Evolutionary conservation across 2,888 invertebrate species (phyloP).

Genomic region (Phaedon cochleariae): DNA sequence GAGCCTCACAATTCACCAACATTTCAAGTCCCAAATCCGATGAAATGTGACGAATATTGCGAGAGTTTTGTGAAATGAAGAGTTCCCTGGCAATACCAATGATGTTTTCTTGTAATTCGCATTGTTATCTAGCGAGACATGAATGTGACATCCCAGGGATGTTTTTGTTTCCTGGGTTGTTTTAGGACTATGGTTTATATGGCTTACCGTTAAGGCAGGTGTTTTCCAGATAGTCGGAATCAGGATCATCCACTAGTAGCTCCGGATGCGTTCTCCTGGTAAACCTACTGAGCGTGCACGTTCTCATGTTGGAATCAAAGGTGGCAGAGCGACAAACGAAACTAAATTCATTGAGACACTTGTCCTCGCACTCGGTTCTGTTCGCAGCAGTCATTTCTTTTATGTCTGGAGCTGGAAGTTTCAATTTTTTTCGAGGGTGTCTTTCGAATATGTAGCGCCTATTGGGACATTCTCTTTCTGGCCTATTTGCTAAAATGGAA

Average conservation of each 20-base stretch:
- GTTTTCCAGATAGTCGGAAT: constrained; percentile 90
- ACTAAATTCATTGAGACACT: constrained; percentile 87
- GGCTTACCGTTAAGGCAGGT: constrained; percentile 85
- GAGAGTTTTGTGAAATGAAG: too few relatives aligned
- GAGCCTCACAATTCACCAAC: too few relatives aligned
- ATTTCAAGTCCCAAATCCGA: too few relatives aligned
- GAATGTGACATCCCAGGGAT: too few relatives aligned
- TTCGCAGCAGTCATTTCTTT: constrained; percentile 88
- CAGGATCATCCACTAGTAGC: constrained; percentile 83
- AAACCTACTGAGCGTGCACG: constrained; percentile 82
- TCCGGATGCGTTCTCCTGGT: constrained; percentile 88
- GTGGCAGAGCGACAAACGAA: constrained; percentile 90
- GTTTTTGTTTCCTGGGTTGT: too few relatives aligned
- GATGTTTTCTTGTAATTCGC: too few relatives aligned
- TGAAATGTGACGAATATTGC: too few relatives aligned
- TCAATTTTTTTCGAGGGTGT: constrained; percentile 84
- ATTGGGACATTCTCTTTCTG: constrained; percentile 89
- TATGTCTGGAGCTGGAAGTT: constrained; percentile 80
- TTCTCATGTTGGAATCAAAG: constrained; percentile 79
- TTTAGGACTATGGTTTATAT: too few relatives aligned
- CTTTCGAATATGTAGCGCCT: constrained; percentile 89
- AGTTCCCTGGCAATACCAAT: too few relatives aligned
- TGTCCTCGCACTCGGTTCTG: constrained; percentile 89
- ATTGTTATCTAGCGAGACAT: too few relatives aligned
- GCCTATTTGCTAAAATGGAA: constrained; percentile 72